These are phyloP conservation scores for Nestor notabilis DNA, from an alignment of 2,113 vertebrate species.

Conservation along the genomic window DNA sequence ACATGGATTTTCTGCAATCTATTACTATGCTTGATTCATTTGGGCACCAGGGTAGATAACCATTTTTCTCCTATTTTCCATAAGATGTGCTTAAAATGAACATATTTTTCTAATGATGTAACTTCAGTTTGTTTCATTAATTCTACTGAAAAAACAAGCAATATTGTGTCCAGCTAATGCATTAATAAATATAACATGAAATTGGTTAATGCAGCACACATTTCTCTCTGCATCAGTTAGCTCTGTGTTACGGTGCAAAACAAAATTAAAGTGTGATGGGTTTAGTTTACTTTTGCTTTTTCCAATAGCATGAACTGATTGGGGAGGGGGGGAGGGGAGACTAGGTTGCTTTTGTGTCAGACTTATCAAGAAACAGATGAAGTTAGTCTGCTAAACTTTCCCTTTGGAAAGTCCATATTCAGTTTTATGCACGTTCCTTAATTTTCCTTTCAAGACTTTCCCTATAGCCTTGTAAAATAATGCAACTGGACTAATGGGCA, in stretches of 20 bases:
- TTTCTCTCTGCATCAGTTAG: not conserved
- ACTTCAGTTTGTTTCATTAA: constrained; percentile 45
- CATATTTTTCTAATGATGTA: not conserved
- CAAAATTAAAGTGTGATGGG: not conserved
- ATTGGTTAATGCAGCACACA: constrained; percentile 38
- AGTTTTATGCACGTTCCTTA: not conserved
- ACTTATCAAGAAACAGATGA: not conserved
- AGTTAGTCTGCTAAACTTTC: not conserved
- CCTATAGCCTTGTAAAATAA: not conserved
- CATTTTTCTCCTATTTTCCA: constrained; percentile 32
- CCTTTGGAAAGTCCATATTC: not conserved
- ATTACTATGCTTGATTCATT: constrained; percentile 41
- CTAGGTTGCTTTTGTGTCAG: not conserved
- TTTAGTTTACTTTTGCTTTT: not conserved
- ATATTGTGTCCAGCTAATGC: not conserved
- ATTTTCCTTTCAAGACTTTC: not conserved
- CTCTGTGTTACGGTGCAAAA: not conserved
- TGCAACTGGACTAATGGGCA: fast-evolving
- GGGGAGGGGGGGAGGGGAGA: not conserved
- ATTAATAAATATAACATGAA: constrained; percentile 51
- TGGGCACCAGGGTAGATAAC: not conserved
- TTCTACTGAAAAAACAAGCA: constrained; percentile 42
- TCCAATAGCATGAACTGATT: not conserved
- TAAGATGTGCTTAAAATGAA: not conserved
- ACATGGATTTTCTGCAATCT: constrained; percentile 32